Base-by-base conservation (phyloP, 35 echinoderm and acorn worm genomes). In the Ophiothrix spiculata region DNA sequence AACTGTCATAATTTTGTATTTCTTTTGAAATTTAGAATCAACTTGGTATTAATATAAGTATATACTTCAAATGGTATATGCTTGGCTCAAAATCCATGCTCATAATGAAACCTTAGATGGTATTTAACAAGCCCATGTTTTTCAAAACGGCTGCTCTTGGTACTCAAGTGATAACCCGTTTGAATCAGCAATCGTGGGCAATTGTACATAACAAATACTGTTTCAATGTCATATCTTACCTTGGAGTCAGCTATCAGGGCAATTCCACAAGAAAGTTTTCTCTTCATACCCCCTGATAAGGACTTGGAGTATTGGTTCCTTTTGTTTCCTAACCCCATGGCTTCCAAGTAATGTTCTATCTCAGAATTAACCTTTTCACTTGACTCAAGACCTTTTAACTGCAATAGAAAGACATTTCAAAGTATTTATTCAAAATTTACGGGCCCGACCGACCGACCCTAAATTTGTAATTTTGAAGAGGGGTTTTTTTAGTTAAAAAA, bases 211-310 rank as follows among this genome's bases (percentile, higher is more conserved):
- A n/a, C n/a, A n/a, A n/a, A n/a, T n/a, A n/a, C n/a, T n/a, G n/a
- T n/a, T n/a, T n/a, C n/a, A n/a, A n/a, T n/a, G n/a, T n/a, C 4
- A 38, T 32, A 39, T 11, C 41, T 56, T 81, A 97, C 94, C 90
- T 93, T 93, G 0, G 91, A 91, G 85, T 93, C 91, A 12, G 87
- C 95, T 32, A 93, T 93, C 0, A 98, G 81, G 16, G 91, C 95
- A n/a, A 97, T 93, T 73, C 87, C 95, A 1, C 93, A 92, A 10
- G 95, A 98, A 37, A 98, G 95, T 39, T 98, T 98, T 31, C 95
- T 88, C 60, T 93, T 98, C 95, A 93, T 98, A 39, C 95, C 95
- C 0, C 95, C 95, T 13, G 95, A 98, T 31, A 98, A 78, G 0
- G 91, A 84, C 63, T 98, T 98, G 41, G 85, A 64, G 13, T 76